Percentiles rank a stretch among this genome's conserved stretches.
These are phyloP conservation scores for Stenodema calcarata DNA, from an alignment of 2,888 invertebrate species.

Conservation along the genomic window DNA sequence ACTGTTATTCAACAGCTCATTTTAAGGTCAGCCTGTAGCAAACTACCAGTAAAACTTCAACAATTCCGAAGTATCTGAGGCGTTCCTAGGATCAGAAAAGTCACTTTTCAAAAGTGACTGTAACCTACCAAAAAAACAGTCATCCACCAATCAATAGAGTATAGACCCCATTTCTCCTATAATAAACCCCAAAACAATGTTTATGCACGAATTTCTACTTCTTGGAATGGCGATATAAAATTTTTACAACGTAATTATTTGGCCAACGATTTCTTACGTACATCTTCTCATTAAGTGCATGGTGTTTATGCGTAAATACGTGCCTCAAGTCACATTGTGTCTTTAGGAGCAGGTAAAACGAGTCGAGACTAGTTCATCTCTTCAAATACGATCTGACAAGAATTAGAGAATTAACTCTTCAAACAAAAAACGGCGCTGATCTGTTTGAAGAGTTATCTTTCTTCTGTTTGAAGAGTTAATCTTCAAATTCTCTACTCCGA, in stretches of 20 bases:
- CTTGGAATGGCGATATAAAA: not conserved
- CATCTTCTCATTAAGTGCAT: not conserved
- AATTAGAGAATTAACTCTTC: not conserved
- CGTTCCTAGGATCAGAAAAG: no score
- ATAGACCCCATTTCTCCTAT: no score
- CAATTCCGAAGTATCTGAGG: no score
- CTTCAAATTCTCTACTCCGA: not conserved
- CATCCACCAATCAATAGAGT: no score
- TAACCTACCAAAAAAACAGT: no score
- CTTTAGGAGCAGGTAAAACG: not conserved
- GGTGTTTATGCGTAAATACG: not conserved
- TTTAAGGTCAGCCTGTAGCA: no score
- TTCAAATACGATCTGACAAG: not conserved
- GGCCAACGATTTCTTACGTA: not conserved
- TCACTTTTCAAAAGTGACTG: no score
- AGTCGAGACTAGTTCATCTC: not conserved
- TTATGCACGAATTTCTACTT: not conserved
- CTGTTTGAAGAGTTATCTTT: constrained; percentile 24
- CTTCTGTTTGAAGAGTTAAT: constrained; percentile 27
- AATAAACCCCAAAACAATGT: not conserved
- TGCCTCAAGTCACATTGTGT: not conserved
- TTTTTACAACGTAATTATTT: not conserved
- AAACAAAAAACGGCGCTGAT: not conserved
- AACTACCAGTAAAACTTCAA: no score
- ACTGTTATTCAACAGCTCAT: no score